A percentile compares a stretch with the other conserved stretches of the same genome.
Conservation (phyloP, 2,888 invertebrate species). For the Rosalia funebris region DNA sequence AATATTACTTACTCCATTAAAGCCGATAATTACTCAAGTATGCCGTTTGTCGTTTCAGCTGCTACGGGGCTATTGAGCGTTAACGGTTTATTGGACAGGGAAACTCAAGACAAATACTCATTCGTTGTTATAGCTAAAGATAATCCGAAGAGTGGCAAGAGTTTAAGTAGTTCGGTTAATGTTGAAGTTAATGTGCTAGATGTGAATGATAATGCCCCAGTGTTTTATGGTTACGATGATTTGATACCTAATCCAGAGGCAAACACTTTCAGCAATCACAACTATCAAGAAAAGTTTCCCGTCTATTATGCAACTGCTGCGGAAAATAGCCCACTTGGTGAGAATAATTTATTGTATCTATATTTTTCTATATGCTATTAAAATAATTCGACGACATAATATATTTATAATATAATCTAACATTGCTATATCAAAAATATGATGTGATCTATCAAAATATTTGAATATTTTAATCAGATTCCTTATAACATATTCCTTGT, state of each 20-base stretch:
- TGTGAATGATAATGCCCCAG: constrained; percentile 85
- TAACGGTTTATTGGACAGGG: constrained; percentile 81
- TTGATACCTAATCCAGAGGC: constrained; percentile 66
- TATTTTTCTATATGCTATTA: no score
- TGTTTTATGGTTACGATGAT: constrained; percentile 82
- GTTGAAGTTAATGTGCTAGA: constrained; percentile 85
- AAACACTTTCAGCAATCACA: constrained; percentile 65
- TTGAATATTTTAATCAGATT: no score
- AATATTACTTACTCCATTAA: constrained; percentile 78
- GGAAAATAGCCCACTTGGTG: constrained; percentile 79
- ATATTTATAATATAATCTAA: no score
- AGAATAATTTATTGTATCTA: no score
- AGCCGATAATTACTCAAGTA: constrained; percentile 59
- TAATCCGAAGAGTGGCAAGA: constrained; percentile 70
- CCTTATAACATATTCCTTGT: no score
- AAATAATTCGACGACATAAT: no score
- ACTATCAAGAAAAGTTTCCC: constrained; percentile 71
- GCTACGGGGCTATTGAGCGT: constrained; percentile 76
- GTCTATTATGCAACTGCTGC: constrained; percentile 80
- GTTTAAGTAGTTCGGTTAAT: constrained; percentile 77
- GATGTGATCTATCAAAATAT: no score
- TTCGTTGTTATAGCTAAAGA: constrained; percentile 80
- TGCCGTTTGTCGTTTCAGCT: constrained; percentile 79
- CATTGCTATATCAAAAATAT: no score
- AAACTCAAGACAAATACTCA: constrained; percentile 75